Base-by-base conservation (phyloP, 2,888 invertebrate species). In the Flabesymbios commensalis region DNA sequence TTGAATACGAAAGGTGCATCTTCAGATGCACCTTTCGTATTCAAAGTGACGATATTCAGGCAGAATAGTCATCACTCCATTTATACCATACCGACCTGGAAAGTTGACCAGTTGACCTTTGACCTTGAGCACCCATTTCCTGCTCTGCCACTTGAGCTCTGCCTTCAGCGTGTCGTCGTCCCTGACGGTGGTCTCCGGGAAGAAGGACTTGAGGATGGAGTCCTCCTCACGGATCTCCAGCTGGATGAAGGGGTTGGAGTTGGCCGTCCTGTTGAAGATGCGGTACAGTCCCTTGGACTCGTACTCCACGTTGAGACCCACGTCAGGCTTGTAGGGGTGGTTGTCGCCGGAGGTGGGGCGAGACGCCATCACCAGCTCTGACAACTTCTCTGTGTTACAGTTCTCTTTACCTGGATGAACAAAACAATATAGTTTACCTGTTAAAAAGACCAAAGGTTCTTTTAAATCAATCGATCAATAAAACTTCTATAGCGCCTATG, bases 131-230 rank as follows among this genome's bases (percentile, higher is more conserved):
- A 41, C 47, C 68, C 68, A 71, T 26, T 59, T 33, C 33, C 53
- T 58, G 19, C 65, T 58, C 24, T 56, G 31, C 19, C 70, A 74
- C 24, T 65, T 63, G 54, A 80, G 69, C 36, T 74, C 71, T n/a
- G 75, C 78, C 28, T 70, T 63, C 59, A 80, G 62, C 17, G 73
- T 69, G 2, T 43, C 36, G 22, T 74, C 72, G 26, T 72, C 69
- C 32, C 65, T 65, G 10, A 79, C 66, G 4, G 67, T 67, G 1
- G 72, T 73, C 3, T 70, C 62, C n/a, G 74, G 70, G 59, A 72
- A 77, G 24, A 79, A 65, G 7, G 72, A 72, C 29, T 68, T 63
- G 31, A 80, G 64, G 3, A 79, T 64, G 1, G 78, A 76, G 39
- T 69, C 62, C 3, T 72, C 69, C 22, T 57, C 64, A 3, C 73